Conservation (phyloP, 2,888 invertebrate genomes). For the Mantis religiosa region DNA sequence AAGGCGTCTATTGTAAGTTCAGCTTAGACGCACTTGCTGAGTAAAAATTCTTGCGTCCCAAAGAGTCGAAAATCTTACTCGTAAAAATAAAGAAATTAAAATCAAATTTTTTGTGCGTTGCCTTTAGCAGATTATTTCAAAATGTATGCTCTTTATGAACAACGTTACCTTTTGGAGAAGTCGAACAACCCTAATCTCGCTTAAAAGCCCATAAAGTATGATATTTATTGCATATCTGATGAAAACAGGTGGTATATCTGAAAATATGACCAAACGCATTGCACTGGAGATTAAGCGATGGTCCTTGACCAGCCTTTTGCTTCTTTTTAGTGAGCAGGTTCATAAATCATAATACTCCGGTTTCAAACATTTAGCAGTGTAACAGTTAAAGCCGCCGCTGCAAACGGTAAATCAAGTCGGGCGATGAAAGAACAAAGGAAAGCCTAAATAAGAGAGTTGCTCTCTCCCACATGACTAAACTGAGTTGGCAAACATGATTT, state of each 20-base stretch:
- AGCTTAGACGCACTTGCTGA: too few species aligned
- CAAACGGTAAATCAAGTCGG: neutral
- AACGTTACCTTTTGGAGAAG: too few species aligned
- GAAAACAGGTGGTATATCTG: neutral
- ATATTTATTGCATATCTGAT: neutral
- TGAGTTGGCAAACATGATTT: neutral
- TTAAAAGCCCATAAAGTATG: neutral
- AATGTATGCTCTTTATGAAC: too few species aligned
- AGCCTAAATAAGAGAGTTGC: neutral
- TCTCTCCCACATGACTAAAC: neutral
- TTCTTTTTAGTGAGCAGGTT: neutral
- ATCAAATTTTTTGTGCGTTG: too few species aligned
- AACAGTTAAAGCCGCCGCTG: neutral
- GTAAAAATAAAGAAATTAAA: too few species aligned
- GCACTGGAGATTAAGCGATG: neutral
- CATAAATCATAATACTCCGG: neutral
- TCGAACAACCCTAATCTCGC: neutral
- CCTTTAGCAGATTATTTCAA: too few species aligned
- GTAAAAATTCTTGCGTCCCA: too few species aligned
- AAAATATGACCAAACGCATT: too few species aligned
- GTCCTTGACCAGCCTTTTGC: neutral
- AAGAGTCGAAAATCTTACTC: too few species aligned
- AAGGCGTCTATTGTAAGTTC: too few species aligned
- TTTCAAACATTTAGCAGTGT: neutral
- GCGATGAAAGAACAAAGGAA: neutral